phyloP scores from a whole-genome alignment of 1,140 invertebrate species.

The Battus philenor region DNA sequence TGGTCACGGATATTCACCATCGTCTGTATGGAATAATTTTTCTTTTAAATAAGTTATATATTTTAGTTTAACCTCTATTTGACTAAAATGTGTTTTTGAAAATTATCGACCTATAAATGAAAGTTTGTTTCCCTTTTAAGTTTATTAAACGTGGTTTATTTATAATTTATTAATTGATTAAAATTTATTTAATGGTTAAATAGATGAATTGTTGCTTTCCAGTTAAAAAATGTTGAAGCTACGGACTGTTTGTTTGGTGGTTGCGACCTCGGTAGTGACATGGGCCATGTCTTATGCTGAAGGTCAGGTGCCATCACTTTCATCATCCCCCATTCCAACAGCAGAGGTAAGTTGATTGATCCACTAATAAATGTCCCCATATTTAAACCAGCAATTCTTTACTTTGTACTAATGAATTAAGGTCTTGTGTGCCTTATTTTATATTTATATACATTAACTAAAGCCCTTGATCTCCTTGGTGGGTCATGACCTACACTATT shows the following conservation, averaged over 20 bases:
- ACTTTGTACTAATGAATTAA: too few relatives aligned
- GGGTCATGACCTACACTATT: too few relatives aligned
- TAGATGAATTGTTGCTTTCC: constrained; percentile 11
- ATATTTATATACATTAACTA: too few relatives aligned
- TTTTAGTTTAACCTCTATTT: neutral
- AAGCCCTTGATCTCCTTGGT: too few relatives aligned
- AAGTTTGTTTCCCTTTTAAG: too few relatives aligned
- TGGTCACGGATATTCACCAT: neutral
- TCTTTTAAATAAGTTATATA: neutral
- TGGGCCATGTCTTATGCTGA: constrained; percentile 40
- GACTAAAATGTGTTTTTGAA: neutral
- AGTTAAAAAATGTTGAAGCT: constrained; percentile 46
- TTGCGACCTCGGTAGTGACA: constrained; percentile 32
- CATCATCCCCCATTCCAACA: constrained; percentile 27
- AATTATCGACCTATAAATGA: too few relatives aligned
- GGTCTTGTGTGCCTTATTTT: too few relatives aligned
- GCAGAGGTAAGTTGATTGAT: constrained; percentile 42
- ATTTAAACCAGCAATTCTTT: too few relatives aligned
- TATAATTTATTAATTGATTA: too few relatives aligned
- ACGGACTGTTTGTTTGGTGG: constrained; percentile 38
- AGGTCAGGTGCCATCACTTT: constrained; percentile 27
- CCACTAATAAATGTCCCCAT: too few relatives aligned
- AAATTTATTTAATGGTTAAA: neutral
- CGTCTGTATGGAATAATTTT: neutral
- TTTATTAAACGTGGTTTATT: too few relatives aligned